phyloP scores from a whole-genome alignment of 2,888 invertebrate genomes.

The Deilephila elpenor region DNA sequence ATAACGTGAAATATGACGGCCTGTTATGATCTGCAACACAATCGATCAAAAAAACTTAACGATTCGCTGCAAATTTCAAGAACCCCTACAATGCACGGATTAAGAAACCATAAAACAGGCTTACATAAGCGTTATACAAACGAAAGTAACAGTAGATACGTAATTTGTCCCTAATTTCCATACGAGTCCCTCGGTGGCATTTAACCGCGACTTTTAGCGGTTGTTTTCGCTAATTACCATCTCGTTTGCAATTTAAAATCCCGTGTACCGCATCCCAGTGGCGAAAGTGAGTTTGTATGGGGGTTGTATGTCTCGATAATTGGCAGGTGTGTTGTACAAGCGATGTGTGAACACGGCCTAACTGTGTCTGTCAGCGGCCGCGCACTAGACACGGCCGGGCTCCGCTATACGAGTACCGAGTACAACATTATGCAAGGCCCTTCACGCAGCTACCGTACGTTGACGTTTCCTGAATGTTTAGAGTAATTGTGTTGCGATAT shows the following conservation, averaged over 20 bases:
- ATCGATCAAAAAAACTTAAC: constrained; percentile 50
- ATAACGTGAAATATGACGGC: constrained; percentile 65
- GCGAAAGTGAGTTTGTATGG: constrained; percentile 70
- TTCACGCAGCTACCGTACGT: constrained; percentile 54
- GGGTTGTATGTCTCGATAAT: constrained; percentile 71
- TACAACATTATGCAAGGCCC: constrained; percentile 64
- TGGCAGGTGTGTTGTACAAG: constrained; percentile 67
- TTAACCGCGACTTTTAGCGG: constrained; percentile 72
- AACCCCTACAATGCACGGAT: constrained; percentile 67
- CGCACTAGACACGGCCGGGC: constrained; percentile 40
- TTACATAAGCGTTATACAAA: constrained; percentile 75
- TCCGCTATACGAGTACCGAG: constrained; percentile 38
- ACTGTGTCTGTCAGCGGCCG: constrained; percentile 55
- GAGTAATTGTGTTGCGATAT: constrained; percentile 67
- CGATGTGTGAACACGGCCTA: constrained; percentile 64
- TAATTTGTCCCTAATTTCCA: constrained; percentile 83
- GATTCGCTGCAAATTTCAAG: constrained; percentile 58
- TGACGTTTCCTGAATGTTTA: constrained; percentile 70
- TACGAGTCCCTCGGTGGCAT: constrained; percentile 73
- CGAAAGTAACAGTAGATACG: constrained; percentile 78
- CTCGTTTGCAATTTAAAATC: constrained; percentile 82
- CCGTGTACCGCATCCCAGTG: constrained; percentile 58
- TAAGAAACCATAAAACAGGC: constrained; percentile 70
- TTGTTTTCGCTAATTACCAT: constrained; percentile 83
- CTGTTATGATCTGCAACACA: constrained; percentile 68